These are phyloP conservation scores for Clepsis dumicolana DNA, from an alignment of 2,888 invertebrate species.

Conservation along the genomic window DNA sequence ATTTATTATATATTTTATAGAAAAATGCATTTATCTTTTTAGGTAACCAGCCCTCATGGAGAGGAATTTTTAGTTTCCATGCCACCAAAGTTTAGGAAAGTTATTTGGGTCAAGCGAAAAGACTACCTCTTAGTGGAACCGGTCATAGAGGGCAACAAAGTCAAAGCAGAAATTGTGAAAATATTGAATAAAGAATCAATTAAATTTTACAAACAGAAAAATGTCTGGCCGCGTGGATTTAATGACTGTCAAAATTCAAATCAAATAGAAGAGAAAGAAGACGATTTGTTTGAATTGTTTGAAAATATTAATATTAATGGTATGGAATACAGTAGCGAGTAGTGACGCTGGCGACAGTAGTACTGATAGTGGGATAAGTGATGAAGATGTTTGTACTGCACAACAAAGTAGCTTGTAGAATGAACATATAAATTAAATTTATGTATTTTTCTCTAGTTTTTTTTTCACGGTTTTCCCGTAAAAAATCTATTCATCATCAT, in stretches of 20 bases:
- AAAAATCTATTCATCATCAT: no score
- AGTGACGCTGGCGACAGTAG: slow-evolving; percentile 55
- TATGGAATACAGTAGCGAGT: slow-evolving; percentile 60
- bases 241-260: slow-evolving; percentile 65
- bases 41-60: slow-evolving; percentile 87
- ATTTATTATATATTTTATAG: no score
- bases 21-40: slow-evolving; percentile 49
- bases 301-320: slow-evolving; percentile 87
- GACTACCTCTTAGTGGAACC: slow-evolving; percentile 95
- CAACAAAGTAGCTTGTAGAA: no score
- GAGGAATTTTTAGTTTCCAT: slow-evolving; percentile 95
- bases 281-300: slow-evolving; percentile 67
- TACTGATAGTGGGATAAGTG: no score
- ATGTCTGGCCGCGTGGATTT: slow-evolving; percentile 78
- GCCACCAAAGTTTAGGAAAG: slow-evolving; percentile 97
- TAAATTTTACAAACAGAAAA: slow-evolving; percentile 87
- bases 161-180: slow-evolving; percentile 95
- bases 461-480: no score
- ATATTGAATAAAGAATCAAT: slow-evolving; percentile 89
- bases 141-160: slow-evolving; percentile 97
- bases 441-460: no score
- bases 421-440: no score
- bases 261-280: slow-evolving; percentile 51
- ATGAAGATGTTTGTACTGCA: no score
- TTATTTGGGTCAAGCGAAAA: slow-evolving; percentile 97